These are phyloP conservation scores for Drosophila busckii DNA, from an alignment of 1,140 invertebrate species.

Conservation along the genomic window DNA sequence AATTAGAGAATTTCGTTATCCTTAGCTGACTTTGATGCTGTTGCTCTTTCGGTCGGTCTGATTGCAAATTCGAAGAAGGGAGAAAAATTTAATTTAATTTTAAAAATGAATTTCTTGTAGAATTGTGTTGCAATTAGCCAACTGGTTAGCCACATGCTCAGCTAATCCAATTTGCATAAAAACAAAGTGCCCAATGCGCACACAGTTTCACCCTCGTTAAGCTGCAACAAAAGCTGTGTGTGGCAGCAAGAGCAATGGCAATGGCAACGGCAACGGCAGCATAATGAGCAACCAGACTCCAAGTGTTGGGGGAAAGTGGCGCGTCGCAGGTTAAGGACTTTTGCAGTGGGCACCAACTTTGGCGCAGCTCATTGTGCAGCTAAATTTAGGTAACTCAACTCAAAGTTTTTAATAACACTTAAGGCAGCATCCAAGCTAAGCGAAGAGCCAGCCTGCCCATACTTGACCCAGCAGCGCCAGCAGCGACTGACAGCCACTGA, in stretches of 20 bases:
- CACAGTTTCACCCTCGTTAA: not conserved
- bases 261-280: not conserved
- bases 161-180: conserved; percentile 29
- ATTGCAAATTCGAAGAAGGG: conserved; percentile 5
- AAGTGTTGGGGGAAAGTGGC: conserved; percentile 37
- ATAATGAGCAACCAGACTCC: conserved; percentile 9
- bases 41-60: not conserved
- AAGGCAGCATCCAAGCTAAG: conserved; percentile 57
- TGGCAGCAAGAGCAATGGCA: not conserved
- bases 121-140: conserved; percentile 40
- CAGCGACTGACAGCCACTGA: conserved; percentile 2
- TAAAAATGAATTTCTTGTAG: too few species aligned
- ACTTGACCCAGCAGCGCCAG: not conserved
- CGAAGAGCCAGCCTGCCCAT: conserved; percentile 1
- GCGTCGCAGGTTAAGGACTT: conserved; percentile 24
- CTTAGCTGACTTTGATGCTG: too few species aligned
- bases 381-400: conserved; percentile 58
- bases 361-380: conserved; percentile 19
- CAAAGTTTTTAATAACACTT: conserved; percentile 68
- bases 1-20: conserved; percentile 33
- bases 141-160: conserved; percentile 12
- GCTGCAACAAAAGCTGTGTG: conserved; percentile 9
- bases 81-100: conserved; percentile 11
- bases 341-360: conserved; percentile 1
- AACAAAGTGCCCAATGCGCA: conserved; percentile 8